Evolutionary conservation across 2,888 invertebrate genomes (phyloP).

Genomic region (Mellilla xanthometata): DNA sequence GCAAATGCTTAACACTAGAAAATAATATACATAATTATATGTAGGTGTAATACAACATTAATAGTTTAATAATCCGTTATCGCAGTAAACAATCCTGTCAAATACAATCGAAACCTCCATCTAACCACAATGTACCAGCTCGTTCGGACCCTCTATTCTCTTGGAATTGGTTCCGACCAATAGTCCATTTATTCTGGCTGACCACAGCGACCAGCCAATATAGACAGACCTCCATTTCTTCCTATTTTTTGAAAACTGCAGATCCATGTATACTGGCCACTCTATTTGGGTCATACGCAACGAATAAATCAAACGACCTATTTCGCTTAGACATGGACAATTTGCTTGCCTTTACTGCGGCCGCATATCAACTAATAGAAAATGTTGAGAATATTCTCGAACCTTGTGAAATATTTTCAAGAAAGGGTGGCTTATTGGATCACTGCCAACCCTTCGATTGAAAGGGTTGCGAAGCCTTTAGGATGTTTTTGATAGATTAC

Average conservation of each 20-base stretch:
- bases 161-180: too few species aligned
- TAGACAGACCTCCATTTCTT: constrained; percentile 4
- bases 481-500: too few species aligned
- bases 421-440: background rate
- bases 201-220: too few species aligned
- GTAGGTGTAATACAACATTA: too few species aligned
- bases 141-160: too few species aligned
- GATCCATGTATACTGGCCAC: constrained; percentile 26
- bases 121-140: constrained; percentile 11
- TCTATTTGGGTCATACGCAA: constrained; percentile 47
- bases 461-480: background rate
- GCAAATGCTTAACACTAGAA: too few species aligned
- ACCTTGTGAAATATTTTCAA: constrained; percentile 4
- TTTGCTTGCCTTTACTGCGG: constrained; percentile 33
- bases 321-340: constrained; percentile 34
- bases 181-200: too few species aligned
- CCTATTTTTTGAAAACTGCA: background rate
- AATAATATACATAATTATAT: too few species aligned
- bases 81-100: background rate
- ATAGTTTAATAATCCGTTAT: too few species aligned
- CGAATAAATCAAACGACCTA: constrained; percentile 43
- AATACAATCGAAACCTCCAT: too few species aligned
- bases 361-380: constrained; percentile 3
- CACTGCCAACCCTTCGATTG: constrained; percentile 4
- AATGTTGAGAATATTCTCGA: constrained; percentile 9